Percentiles rank a stretch among this genome's conserved stretches.
phyloP scores from a whole-genome alignment of 2,888 invertebrate genomes.

The Lepeophtheirus nordmannii region DNA sequence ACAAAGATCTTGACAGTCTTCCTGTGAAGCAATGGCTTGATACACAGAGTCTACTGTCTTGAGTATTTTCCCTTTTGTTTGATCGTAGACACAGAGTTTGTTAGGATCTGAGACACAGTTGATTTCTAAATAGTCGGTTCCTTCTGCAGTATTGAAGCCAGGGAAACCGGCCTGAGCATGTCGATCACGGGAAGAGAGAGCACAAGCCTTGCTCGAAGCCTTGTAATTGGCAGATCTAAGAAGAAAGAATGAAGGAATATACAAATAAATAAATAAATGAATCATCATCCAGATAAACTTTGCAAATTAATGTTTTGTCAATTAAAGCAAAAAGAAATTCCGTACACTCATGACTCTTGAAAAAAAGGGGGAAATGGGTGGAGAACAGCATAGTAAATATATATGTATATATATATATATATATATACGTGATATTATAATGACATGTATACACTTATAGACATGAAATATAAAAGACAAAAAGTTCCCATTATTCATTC shows the following conservation, averaged over 20 bases:
- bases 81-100: slow-evolving; percentile 82
- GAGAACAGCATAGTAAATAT: no score
- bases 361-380: no score
- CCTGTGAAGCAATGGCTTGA: slow-evolving; percentile 56
- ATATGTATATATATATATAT: no score
- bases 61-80: slow-evolving; percentile 53
- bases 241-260: slow-evolving; percentile 28
- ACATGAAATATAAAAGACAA: no score
- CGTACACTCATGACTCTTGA: no score
- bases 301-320: no score
- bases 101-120: slow-evolving; percentile 43
- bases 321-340: no score
- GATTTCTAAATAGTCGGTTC: slow-evolving; percentile 67
- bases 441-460: no score
- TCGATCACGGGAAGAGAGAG: slow-evolving; percentile 75
- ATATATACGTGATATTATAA: no score
- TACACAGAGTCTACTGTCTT: slow-evolving; percentile 84
- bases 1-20: slow-evolving; percentile 74
- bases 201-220: slow-evolving; percentile 66
- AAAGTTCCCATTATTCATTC: no score
- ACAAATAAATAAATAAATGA: neutral
- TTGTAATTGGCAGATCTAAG: slow-evolving; percentile 76
- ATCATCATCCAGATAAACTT: no score
- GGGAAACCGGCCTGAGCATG: slow-evolving; percentile 66
- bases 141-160: slow-evolving; percentile 52